These are phyloP conservation scores for Numenius arquata DNA, from an alignment of 2,113 vertebrate genomes.

Conservation along the genomic window DNA sequence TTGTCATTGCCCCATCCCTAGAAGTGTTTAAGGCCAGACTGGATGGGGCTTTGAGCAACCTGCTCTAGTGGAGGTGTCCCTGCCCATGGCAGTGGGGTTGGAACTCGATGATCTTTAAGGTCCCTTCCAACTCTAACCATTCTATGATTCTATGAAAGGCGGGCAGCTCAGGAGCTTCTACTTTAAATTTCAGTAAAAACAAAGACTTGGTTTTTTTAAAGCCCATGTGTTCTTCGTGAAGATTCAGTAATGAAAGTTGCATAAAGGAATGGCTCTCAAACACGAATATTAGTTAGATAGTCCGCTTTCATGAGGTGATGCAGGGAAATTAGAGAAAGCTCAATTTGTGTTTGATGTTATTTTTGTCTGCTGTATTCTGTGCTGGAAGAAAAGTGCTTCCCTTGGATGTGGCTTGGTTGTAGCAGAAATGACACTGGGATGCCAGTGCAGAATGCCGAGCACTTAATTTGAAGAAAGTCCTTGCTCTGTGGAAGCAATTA, in stretches of 20 bases:
- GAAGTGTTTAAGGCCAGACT: too few species aligned
- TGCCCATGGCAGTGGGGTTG: too few species aligned
- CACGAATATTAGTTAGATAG: not conserved
- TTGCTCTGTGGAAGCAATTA: not conserved
- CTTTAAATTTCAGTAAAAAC: not conserved
- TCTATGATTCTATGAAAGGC: too few species aligned
- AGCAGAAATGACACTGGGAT: not conserved
- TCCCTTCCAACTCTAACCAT: too few species aligned
- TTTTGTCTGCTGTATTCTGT: not conserved
- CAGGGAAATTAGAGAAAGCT: not conserved
- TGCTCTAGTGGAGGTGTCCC: too few species aligned
- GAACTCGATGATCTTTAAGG: too few species aligned
- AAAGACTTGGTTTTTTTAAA: not conserved
- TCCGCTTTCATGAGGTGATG: not conserved
- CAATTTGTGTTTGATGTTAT: not conserved
- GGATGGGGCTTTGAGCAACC: too few species aligned
- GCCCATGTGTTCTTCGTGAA: not conserved
- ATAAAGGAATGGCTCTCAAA: not conserved
- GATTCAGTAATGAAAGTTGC: not conserved
- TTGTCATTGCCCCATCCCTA: too few species aligned
- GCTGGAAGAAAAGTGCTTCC: not conserved
- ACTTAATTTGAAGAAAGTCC: not conserved
- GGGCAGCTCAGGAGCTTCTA: not conserved
- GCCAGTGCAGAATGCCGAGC: rapidly evolving
- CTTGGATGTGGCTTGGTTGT: not conserved